These are phyloP conservation scores for Pangasianodon hypophthalmus DNA, from an alignment of 2,113 vertebrate genomes.

Conservation along the genomic window DNA sequence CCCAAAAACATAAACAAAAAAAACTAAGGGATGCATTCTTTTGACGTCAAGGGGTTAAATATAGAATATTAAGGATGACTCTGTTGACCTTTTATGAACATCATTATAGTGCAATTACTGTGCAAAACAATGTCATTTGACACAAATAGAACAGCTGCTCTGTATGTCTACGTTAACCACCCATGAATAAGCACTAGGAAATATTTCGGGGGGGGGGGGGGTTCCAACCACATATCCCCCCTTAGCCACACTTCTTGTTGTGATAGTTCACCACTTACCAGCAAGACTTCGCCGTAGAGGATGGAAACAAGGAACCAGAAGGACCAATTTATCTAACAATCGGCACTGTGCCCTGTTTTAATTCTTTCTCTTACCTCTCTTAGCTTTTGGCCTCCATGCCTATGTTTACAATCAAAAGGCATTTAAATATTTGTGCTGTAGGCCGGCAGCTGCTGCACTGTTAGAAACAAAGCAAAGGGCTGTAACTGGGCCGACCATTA, in stretches of 20 bases:
- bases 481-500: background rate
- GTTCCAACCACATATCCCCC: background rate
- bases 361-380: background rate
- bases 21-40: background rate
- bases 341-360: background rate
- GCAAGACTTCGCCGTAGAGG: background rate
- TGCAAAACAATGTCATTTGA: background rate
- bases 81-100: background rate
- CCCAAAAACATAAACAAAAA: no score
- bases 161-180: background rate
- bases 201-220: background rate
- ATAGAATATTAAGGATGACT: background rate
- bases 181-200: background rate
- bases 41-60: background rate
- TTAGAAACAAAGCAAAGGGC: background rate
- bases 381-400: background rate
- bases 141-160: background rate
- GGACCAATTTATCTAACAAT: background rate
- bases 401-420: background rate
- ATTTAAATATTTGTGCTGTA: background rate
- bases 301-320: background rate
- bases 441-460: background rate
- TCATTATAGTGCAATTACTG: constrained; percentile 5
- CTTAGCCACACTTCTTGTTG: background rate
- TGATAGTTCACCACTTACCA: background rate